phyloP scores from a whole-genome alignment of 2,113 vertebrate genomes.

The Willisornis vidua region DNA sequence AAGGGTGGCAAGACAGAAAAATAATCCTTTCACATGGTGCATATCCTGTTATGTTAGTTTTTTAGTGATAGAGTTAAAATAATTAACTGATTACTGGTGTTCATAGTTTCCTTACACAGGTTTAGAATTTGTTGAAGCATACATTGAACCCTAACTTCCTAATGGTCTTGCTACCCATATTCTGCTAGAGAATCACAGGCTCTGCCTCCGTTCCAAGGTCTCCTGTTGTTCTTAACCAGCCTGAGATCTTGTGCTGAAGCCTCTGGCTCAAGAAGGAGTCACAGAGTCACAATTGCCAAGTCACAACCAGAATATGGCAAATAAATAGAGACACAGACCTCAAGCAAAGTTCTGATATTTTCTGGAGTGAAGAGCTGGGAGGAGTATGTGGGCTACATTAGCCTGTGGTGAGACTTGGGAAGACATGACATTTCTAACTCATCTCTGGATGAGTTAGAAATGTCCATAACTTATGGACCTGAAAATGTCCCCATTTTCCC shows the following conservation, averaged over 20 bases:
- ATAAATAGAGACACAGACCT: background rate
- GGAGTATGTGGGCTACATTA: background rate
- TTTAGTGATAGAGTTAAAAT: background rate
- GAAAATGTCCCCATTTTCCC: background rate
- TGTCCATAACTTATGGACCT: background rate
- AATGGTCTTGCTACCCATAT: fast-evolving
- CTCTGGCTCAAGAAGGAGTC: background rate
- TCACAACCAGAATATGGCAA: background rate
- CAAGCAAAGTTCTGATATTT: background rate
- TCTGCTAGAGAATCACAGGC: background rate
- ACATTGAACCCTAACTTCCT: background rate
- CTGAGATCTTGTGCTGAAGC: background rate
- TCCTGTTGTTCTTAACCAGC: background rate
- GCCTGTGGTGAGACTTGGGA: background rate
- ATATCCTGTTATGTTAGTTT: background rate
- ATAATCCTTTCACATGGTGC: background rate
- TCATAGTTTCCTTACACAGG: background rate
- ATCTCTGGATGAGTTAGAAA: too few relatives aligned
- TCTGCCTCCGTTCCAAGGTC: background rate
- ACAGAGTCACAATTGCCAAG: background rate
- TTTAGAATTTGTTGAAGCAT: background rate
- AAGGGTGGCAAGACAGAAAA: background rate
- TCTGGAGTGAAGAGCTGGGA: background rate
- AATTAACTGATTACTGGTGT: background rate
- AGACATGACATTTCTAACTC: background rate